Conservation (phyloP, 2,888 invertebrate genomes). For the Flexamia atlantica region DNA sequence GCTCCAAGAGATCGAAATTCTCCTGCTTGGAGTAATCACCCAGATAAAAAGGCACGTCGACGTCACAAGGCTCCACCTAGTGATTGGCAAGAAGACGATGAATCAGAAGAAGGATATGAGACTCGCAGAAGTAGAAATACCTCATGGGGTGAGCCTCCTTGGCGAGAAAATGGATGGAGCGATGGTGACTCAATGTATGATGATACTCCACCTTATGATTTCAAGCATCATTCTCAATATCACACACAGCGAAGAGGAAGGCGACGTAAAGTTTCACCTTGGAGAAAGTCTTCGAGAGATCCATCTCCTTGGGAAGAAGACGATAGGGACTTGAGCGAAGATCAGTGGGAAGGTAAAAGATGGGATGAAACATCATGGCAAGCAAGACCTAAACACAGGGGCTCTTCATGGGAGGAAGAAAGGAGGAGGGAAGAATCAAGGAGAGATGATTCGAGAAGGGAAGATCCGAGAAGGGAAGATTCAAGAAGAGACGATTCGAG, state of each 20-base stretch:
- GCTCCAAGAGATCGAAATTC: slow-evolving; percentile 66
- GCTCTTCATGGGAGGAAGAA: slow-evolving; percentile 77
- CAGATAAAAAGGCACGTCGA: slow-evolving; percentile 71
- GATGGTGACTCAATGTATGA: slow-evolving; percentile 72
- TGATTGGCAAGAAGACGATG: slow-evolving; percentile 71
- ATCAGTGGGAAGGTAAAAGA: slow-evolving; percentile 68
- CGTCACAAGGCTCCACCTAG: slow-evolving; percentile 68
- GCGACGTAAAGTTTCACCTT: slow-evolving; percentile 72
- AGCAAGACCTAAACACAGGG: slow-evolving; percentile 77
- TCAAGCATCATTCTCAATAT: slow-evolving; percentile 61
- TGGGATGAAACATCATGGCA: slow-evolving; percentile 73
- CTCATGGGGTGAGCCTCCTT: slow-evolving; percentile 70
- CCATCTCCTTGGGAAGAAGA: slow-evolving; percentile 91
- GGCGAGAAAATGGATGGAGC: slow-evolving; percentile 72
- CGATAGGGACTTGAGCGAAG: slow-evolving; percentile 73
- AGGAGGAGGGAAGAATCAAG: slow-evolving; percentile 74
- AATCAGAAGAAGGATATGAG: slow-evolving; percentile 72
- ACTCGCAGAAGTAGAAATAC: slow-evolving; percentile 68
- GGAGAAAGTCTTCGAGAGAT: slow-evolving; percentile 84
- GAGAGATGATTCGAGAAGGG: slow-evolving; percentile 73
- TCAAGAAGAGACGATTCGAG: slow-evolving; percentile 74
- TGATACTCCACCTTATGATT: slow-evolving; percentile 69
- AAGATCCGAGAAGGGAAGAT: slow-evolving; percentile 72
- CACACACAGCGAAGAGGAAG: slow-evolving; percentile 69
- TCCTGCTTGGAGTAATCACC: slow-evolving; percentile 66